phyloP scores from a whole-genome alignment of 2,113 vertebrate genomes.

The Mustela lutreola region DNA sequence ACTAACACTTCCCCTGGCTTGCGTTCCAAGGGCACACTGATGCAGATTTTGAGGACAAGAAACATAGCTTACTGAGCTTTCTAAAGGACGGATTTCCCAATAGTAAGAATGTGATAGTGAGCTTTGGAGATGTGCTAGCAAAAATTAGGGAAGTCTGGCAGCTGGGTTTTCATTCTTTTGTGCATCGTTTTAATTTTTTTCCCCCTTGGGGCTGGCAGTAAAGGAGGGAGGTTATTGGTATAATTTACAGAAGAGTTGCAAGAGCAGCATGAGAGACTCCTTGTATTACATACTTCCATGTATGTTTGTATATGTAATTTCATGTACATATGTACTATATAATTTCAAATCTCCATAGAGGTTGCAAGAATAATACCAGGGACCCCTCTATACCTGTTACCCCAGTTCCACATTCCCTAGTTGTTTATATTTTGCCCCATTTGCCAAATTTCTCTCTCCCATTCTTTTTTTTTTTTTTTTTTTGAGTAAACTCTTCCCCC shows the following conservation, averaged over 20 bases:
- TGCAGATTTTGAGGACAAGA: conserved; percentile 31
- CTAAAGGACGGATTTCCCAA: conserved; percentile 39
- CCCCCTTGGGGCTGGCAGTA: accelerated
- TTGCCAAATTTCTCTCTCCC: neutral
- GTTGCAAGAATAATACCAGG: neutral
- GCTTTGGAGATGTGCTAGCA: neutral
- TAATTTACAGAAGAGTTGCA: neutral
- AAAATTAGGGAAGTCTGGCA: neutral
- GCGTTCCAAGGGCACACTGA: neutral
- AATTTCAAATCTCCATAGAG: conserved; percentile 17
- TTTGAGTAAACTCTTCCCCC: neutral
- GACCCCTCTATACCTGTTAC: neutral
- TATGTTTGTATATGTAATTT: neutral
- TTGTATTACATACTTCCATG: neutral
- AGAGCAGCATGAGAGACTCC: neutral
- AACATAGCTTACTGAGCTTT: conserved; percentile 15
- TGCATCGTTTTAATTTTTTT: neutral
- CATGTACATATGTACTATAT: neutral
- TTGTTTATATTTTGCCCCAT: neutral
- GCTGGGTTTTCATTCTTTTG: neutral
- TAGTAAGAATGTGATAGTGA: neutral
- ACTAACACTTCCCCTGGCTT: neutral
- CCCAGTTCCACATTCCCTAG: neutral
- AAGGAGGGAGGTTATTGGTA: neutral
- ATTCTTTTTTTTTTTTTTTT: neutral